Percentiles rank a stretch among this genome's conserved stretches.
phyloP scores from a whole-genome alignment of 1,140 invertebrate genomes.

The Leptestheria dahalacensis region DNA sequence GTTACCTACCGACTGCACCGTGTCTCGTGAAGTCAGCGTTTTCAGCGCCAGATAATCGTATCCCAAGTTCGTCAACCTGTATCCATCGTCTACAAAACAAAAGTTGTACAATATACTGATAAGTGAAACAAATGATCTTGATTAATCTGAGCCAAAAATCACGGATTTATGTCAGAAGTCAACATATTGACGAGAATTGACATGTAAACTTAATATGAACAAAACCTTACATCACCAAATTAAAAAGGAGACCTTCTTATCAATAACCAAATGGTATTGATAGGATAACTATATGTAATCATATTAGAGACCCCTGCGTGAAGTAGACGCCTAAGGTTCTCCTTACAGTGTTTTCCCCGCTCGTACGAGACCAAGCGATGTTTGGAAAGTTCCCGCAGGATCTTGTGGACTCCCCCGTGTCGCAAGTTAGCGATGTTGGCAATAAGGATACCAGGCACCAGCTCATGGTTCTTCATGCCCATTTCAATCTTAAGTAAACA shows the following conservation, averaged over 20 bases:
- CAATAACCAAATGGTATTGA: background rate
- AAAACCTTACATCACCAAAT: background rate
- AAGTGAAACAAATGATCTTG: background rate
- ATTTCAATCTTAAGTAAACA: slow-evolving; percentile 71
- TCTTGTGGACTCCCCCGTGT: slow-evolving; percentile 84
- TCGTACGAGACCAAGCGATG: slow-evolving; percentile 81
- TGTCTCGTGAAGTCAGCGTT: slow-evolving; percentile 57
- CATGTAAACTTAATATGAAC: background rate
- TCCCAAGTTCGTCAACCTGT: slow-evolving; percentile 84
- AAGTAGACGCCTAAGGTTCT: background rate
- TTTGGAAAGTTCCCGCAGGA: slow-evolving; percentile 77
- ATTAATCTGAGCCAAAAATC: too few relatives aligned
- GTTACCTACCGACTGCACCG: slow-evolving; percentile 80
- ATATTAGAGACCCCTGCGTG: too few relatives aligned
- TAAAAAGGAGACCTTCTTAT: background rate
- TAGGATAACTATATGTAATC: too few relatives aligned
- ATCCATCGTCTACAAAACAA: slow-evolving; percentile 69
- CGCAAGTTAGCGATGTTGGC: slow-evolving; percentile 88
- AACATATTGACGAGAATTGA: too few relatives aligned
- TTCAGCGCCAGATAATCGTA: slow-evolving; percentile 96
- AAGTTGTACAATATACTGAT: background rate
- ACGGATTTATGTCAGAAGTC: too few relatives aligned
- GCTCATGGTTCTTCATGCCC: slow-evolving; percentile 99
- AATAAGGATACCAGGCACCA: slow-evolving; percentile 74
- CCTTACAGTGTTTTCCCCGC: slow-evolving; percentile 77